Evolutionary conservation across 1,140 invertebrate genomes (phyloP), one percentile per base, ranked within the genome.

Genomic region (Brachionus calyciflorus): DNA sequence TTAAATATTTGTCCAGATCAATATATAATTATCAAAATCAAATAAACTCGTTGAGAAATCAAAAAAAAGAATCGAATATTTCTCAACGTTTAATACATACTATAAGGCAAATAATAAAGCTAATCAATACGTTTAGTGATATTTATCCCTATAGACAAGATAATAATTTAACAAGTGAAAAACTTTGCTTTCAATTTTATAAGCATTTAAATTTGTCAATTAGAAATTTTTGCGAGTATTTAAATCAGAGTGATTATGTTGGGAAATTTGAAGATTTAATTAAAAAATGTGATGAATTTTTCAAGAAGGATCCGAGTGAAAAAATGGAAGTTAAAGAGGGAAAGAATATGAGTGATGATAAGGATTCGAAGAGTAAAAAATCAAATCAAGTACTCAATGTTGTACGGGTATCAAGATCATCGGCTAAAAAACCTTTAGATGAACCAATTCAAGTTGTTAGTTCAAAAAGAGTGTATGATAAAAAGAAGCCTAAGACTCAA

Each of bases 21-120:
- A 44, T 65, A 2, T 65, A 65, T 6, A 65, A 65, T 44, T 65
- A 44, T 28, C 60, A 65, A 24, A 65, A 65, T 65, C 60, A 65
- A 65, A 65, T 65, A 46, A 65, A 37, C 12, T 24, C 60, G 14
- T 26, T 65, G 7, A 65, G 44, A 65, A 65, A 65, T 26, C 19
- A 44, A 7, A 44, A 65, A 65, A 2, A 3, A 14, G n/a, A 12
- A n/a, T 24, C 60, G 4, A n/a, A 12, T 6, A 21, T 44, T 65
- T 19, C 19, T 1, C 55, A 60, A 60, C 14, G 60, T 44, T 26
- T 65, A 21, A 44, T 65, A 12, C 60, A 65, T n/a, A 65, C 40
- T 14, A 65, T 65, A 19, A 37, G 40, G 12, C 60, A 65, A 65
- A 44, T 65, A 65, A 44, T 26, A 7, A 65, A 65, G 26, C 19